Evolutionary conservation across 1,140 invertebrate genomes (phyloP).

Genomic region (Trichoplusia ni): DNA sequence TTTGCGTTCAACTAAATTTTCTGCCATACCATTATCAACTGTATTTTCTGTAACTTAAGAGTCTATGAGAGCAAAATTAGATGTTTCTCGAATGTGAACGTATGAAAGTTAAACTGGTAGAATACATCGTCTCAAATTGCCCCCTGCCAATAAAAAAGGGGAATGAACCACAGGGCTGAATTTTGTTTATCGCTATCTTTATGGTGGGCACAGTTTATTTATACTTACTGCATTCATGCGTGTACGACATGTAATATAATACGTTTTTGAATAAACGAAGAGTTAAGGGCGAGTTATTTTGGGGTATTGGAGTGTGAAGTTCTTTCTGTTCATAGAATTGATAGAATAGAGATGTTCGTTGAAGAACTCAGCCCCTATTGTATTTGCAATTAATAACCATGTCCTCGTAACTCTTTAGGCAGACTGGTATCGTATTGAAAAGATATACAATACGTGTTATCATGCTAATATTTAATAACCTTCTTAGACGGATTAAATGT

Average conservation of each 20-base stretch:
- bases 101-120: slow-evolving; percentile 55
- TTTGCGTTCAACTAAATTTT: slow-evolving; percentile 34
- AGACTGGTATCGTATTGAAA: no score
- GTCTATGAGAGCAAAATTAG: not conserved
- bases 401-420: slow-evolving; percentile 1
- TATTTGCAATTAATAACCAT: not conserved
- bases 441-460: no score
- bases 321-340: slow-evolving; percentile 17
- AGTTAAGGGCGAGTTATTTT: slow-evolving; percentile 50
- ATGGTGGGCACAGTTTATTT: slow-evolving; percentile 74
- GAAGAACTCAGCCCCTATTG: not conserved
- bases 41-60: not conserved
- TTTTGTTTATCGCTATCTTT: slow-evolving; percentile 80
- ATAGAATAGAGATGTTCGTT: slow-evolving; percentile 7
- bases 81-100: slow-evolving; percentile 23
- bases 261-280: slow-evolving; percentile 60
- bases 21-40: slow-evolving; percentile 7
- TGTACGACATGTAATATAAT: slow-evolving; percentile 71
- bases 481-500: no score
- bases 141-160: slow-evolving; percentile 78
- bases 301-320: slow-evolving; percentile 21
- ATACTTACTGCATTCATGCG: slow-evolving; percentile 65
- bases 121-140: slow-evolving; percentile 75
- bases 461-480: no score
- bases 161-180: slow-evolving; percentile 68